Percentiles rank a stretch among this genome's conserved stretches.
phyloP scores from a whole-genome alignment of 2,888 invertebrate genomes.

The Epirrhoe tristata region DNA sequence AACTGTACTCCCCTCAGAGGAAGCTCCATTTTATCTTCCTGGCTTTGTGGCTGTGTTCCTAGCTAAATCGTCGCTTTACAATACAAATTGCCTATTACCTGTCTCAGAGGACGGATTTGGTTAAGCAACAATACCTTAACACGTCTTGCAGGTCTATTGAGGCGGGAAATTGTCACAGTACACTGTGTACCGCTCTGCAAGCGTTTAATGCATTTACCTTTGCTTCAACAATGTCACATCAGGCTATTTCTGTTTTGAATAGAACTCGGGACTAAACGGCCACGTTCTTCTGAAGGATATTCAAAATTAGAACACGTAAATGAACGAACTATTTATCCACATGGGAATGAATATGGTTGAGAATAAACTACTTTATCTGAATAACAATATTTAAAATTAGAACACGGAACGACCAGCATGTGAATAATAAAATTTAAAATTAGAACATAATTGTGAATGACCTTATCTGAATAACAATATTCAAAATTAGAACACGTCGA shows the following conservation, averaged over 20 bases:
- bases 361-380: too few relatives aligned
- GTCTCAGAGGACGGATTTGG: slow-evolving; percentile 40
- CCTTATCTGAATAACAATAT: too few relatives aligned
- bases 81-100: slow-evolving; percentile 61
- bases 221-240: background rate
- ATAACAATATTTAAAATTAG: background rate
- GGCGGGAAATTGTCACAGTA: slow-evolving; percentile 26
- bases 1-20: background rate
- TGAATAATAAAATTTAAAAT: background rate
- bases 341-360: too few relatives aligned
- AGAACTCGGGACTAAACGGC: background rate
- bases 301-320: background rate
- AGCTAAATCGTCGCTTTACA: slow-evolving; percentile 50
- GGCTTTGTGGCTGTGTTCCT: slow-evolving; percentile 31
- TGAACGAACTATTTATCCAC: background rate
- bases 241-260: background rate
- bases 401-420: background rate
- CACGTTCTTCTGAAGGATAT: background rate
- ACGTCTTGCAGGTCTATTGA: slow-evolving; percentile 26
- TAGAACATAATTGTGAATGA: too few relatives aligned
- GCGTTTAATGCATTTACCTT: background rate
- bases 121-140: slow-evolving; percentile 42
- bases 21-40: slow-evolving; percentile 26
- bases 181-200: background rate
- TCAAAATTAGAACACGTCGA: too few relatives aligned